Evolutionary conservation across 2,888 invertebrate genomes (phyloP), one percentile per base, ranked within the genome.

Genomic region (Tromatobia lineatoria): DNA sequence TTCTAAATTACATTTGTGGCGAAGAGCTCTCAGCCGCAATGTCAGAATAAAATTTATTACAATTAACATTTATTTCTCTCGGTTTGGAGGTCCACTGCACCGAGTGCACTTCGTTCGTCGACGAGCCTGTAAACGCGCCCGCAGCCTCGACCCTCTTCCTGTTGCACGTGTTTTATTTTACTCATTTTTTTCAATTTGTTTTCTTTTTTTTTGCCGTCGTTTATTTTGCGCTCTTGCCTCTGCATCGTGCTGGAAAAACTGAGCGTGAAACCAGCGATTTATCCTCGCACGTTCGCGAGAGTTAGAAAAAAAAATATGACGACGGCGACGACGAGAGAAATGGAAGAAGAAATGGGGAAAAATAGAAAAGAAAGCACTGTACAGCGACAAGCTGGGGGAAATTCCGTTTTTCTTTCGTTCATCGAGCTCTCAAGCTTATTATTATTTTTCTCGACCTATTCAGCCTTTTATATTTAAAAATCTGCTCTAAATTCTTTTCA

Each of bases 231-330:
- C 61, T 52, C 61, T 47, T 47, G 29, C 38, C 34, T 50, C 61
- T 47, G 67, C 54, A 25, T 1, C 23, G 59, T 29, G 64, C 18
- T 61, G 64, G 64, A 54, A 76, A 80, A 80, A 80, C 73, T 80
- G 75, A 69, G 74, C 64, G 67, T 69, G 87, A 85, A 85, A 89
- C 81, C 79, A 84, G 87, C 88, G 87, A 89, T 88, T 89, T 88
- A 89, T 89, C 47, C 82, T 83, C 83, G 86, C 76, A 50, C 78
- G 75, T 83, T 80, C 50, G 69, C 71, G 42, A 64, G 82, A 73
- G 73, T 45, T 15, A 38, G 70, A 81, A 66, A 64, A 45, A 25
- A 57, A 73, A 61, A 67, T 10, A n/a, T 13, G 57, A 57, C 18
- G 42, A 15, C 23, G n/a, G 18, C 38, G 45, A 67, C 13, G 34